phyloP scores from a whole-genome alignment of 1,140 invertebrate species.

The Magallana ariakensis region DNA sequence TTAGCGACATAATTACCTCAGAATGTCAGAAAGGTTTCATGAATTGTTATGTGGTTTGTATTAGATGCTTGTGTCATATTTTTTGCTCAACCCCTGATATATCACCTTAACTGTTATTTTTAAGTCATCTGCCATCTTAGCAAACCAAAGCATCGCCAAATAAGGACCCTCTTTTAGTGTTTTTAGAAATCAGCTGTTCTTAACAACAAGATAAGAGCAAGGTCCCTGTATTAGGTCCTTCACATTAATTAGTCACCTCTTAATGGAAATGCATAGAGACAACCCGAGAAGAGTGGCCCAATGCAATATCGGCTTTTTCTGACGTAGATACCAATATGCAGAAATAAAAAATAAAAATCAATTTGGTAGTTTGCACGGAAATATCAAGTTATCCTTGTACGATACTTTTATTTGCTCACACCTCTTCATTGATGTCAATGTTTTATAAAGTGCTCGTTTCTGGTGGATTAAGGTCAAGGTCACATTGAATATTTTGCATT shows the following conservation, averaged over 20 bases:
- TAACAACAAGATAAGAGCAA: neutral
- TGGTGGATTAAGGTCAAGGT: neutral
- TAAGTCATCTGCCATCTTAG: constrained; percentile 3
- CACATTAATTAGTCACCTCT: neutral
- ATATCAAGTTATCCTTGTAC: neutral
- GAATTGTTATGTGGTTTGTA: too few relatives aligned
- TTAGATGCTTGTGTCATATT: too few relatives aligned
- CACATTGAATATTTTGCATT: neutral
- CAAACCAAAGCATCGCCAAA: neutral
- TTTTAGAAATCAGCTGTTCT: constrained; percentile 16
- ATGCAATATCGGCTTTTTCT: neutral
- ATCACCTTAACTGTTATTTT: neutral
- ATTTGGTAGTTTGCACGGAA: neutral
- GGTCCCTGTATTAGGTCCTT: neutral
- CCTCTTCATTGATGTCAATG: neutral
- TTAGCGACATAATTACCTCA: neutral
- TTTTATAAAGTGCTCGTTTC: neutral
- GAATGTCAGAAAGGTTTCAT: neutral
- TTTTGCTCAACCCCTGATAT: neutral
- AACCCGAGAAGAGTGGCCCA: neutral
- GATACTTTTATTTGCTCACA: neutral
- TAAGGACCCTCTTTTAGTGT: neutral
- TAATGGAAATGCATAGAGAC: neutral
- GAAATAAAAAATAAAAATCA: neutral
- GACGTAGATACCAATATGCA: neutral